Evolutionary conservation across 1,140 invertebrate genomes (phyloP), one percentile per base, ranked within the genome.

Genomic region (Brachionus calyciflorus): DNA sequence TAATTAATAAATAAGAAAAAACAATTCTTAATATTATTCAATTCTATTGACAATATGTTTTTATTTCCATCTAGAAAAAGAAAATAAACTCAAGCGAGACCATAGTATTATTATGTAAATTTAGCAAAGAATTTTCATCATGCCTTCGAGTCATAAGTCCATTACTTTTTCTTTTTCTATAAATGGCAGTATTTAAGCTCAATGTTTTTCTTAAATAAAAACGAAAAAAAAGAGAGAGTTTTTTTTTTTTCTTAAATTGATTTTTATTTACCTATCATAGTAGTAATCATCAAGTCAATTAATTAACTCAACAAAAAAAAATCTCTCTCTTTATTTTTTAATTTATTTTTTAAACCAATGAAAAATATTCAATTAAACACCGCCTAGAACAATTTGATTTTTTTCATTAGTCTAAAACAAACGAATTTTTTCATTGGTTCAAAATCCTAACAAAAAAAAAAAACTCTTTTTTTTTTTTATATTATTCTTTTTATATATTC

Each of bases 181-280:
- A 37, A 5, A 3, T 37, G 33, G 9, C 4, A 9, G 33, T 37
- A 37, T 37, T 5, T 37, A 37, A 37, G 9, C 9, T 9, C 9
- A 9, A 37, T 37, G 33, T 37, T 37, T 37, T 37, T 37, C 9
- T 37, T 37, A 37, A 37, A 37, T 3, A 37, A 37, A 37, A 5
- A 5, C 33, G 9, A 9, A 5, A 37, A 37, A 37, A 37, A 37
- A 37, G 9, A 37, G 3, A 37, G n/a, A 12, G 10, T n/a, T 44
- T 10, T n/a, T 49, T 49, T 49, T 21, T 49, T 28, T 14, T 37
- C 30, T n/a, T 60, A 60, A 60, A 60, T 60, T 60, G 55, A 60
- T 60, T 60, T 60, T 28, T 60, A 60, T 60, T 60, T 60, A 60
- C 55, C 55, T 60, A 60, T 60, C 55, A n/a, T n/a, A n/a, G n/a